These are phyloP conservation scores for Eumaeus atala DNA, from an alignment of 1,140 invertebrate genomes.

Conservation along the genomic window DNA sequence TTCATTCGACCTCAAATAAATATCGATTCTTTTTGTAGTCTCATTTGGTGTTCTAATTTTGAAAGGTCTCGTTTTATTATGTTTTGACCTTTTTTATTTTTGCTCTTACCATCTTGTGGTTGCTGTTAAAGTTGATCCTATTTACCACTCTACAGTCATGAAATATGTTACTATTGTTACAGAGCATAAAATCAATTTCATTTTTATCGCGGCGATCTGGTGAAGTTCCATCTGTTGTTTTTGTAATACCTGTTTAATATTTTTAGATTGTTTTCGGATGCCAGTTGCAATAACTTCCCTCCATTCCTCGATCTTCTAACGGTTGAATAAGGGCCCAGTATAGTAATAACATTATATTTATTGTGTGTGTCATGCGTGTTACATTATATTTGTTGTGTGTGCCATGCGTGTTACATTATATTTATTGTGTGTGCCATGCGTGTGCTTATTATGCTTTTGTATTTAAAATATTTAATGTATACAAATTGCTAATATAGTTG, in stretches of 20 bases:
- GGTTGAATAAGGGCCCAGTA: too few species aligned
- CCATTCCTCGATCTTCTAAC: slow-evolving; percentile 21
- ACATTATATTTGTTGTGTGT: too few species aligned
- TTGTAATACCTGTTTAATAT: slow-evolving; percentile 19
- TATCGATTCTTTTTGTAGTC: not conserved
- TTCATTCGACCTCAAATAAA: too few species aligned
- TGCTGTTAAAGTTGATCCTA: slow-evolving; percentile 23
- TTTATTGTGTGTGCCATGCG: too few species aligned
- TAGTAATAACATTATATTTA: too few species aligned
- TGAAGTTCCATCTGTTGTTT: slow-evolving; percentile 16
- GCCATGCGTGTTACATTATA: too few species aligned
- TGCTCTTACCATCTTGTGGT: slow-evolving; percentile 22
- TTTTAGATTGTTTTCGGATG: slow-evolving; percentile 18
- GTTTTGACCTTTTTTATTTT: not conserved
- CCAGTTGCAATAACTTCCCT: slow-evolving; percentile 15
- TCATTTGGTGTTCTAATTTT: slow-evolving; percentile 10
- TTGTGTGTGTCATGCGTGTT: too few species aligned
- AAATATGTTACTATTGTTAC: slow-evolving; percentile 17
- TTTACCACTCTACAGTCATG: slow-evolving; percentile 19
- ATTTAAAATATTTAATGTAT: too few species aligned
- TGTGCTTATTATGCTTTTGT: too few species aligned
- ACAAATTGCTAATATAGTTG: too few species aligned
- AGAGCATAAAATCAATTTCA: slow-evolving; percentile 22
- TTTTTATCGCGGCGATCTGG: slow-evolving; percentile 18
- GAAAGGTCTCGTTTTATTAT: slow-evolving; percentile 13